Base-by-base conservation (phyloP, 2,888 invertebrate species). In the Neoaliturus tenellus region DNA sequence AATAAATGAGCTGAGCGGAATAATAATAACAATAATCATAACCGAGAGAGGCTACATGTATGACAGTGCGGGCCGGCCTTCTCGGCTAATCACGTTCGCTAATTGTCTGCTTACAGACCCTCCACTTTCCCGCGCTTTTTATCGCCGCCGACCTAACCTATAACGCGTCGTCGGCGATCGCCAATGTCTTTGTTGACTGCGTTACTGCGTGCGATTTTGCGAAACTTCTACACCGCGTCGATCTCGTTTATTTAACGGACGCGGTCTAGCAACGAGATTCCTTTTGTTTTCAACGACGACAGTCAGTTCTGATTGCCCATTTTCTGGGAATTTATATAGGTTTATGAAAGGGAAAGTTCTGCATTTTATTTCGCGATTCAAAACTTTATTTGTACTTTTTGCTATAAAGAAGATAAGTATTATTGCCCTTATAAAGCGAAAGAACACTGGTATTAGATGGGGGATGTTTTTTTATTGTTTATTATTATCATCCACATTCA, bases 1-100 rank as follows among this genome's bases (percentile, higher is more conserved):
- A 86, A 86, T 87, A 87, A 87, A 86, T 86, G 86, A 83, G 73
- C 55, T 6, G 82, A 73, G 73, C 67, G 84, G 83, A 84, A 85
- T 85, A 85, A 87, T 86, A 87, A 82, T 87, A 87, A 87, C 86
- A 87, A 87, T 87, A 87, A 87, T 86, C 86, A 85, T 86, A 86
- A 87, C 86, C 85, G 51, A 20, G 33, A 41, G 41, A 41, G 71
- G 75, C 55, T 78, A 55, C 78, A 78, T 78, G 55, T 75, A 75
- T 41, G 73, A 75, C 73, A 75, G 23, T 35, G 62, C 62, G 51
- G 28, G 62, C 62, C 62, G 62, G 62, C 62, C 69, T 69, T 28
- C 67, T 17, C 35, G 39, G 39, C 69, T 69, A 69, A 69, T 69
- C 69, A 39, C 1, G 39, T 69, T 69, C 69, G 69, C 69, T 69